phyloP scores from a whole-genome alignment of 2,113 vertebrate genomes.

The Ahaetulla prasina region DNA sequence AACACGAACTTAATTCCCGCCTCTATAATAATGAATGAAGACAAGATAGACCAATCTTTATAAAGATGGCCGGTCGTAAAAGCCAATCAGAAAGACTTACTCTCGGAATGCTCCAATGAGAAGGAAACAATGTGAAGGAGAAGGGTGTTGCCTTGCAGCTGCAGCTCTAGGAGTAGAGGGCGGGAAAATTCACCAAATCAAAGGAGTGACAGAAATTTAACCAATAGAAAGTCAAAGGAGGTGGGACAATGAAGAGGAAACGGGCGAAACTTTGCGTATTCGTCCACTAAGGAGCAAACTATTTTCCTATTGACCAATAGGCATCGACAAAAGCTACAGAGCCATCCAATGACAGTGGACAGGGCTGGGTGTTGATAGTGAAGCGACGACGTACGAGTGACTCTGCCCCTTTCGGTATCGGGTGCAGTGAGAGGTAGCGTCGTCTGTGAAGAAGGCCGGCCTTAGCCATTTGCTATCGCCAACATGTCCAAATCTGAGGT shows the following conservation, averaged over 20 bases:
- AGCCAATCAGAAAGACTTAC: slow-evolving; percentile 14
- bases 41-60: not conserved
- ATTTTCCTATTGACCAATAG: not conserved
- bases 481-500: slow-evolving; percentile 71
- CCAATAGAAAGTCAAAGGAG: slow-evolving; percentile 45
- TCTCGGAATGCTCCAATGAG: not conserved
- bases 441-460: not conserved
- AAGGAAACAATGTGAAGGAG: not conserved
- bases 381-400: slow-evolving; percentile 20
- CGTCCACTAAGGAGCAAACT: not conserved
- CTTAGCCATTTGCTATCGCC: not conserved
- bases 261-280: accelerated
- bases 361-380: slow-evolving; percentile 53
- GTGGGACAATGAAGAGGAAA: slow-evolving; percentile 10
- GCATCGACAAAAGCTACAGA: accelerated
- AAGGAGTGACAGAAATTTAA: not conserved
- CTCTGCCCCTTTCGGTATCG: slow-evolving; percentile 49
- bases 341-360: slow-evolving; percentile 44
- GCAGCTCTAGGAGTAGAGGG: not conserved
- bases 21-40: not conserved
- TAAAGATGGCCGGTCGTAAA: not conserved
- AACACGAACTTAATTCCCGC: not conserved
- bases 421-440: slow-evolving; percentile 39
- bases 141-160: not conserved
- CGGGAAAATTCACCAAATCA: not conserved